These are phyloP conservation scores for Tenodera sinensis DNA, from an alignment of 2,888 invertebrate species.

Conservation along the genomic window DNA sequence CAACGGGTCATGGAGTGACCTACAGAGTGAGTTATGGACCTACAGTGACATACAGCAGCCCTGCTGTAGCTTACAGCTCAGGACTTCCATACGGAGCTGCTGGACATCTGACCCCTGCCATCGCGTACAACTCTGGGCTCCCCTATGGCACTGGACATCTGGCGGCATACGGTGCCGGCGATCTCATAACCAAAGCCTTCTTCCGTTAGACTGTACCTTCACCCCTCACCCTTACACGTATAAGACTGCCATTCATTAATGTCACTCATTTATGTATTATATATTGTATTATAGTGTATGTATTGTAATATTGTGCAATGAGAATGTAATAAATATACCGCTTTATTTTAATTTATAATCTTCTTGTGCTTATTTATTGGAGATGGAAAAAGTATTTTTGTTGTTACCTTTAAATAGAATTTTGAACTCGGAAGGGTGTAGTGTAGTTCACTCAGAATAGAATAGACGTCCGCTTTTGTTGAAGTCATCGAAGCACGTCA, in stretches of 20 bases:
- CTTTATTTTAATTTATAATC: neutral
- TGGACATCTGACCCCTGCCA: neutral
- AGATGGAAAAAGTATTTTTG: neutral
- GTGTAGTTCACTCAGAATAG: too few relatives aligned
- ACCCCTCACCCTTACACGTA: neutral
- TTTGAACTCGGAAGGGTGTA: too few relatives aligned
- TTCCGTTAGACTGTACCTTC: neutral
- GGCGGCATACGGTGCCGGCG: neutral
- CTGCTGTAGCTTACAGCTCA: neutral
- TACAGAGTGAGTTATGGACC: neutral
- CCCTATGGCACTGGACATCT: slow-evolving; percentile 15
- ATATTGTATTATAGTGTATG: neutral
- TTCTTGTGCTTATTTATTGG: neutral
- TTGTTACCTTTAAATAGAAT: too few relatives aligned
- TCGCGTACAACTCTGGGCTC: slow-evolving; percentile 2
- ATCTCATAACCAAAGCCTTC: neutral
- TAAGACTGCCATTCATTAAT: neutral
- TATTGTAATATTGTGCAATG: neutral
- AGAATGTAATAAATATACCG: neutral
- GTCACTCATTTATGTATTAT: neutral
- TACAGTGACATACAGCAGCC: neutral
- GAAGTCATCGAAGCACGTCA: too few relatives aligned
- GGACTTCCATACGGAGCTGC: neutral
- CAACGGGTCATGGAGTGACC: neutral
- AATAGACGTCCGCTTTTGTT: too few relatives aligned